Conservation (phyloP, 2,888 invertebrate species). For the Polylopha cassiicola region DNA sequence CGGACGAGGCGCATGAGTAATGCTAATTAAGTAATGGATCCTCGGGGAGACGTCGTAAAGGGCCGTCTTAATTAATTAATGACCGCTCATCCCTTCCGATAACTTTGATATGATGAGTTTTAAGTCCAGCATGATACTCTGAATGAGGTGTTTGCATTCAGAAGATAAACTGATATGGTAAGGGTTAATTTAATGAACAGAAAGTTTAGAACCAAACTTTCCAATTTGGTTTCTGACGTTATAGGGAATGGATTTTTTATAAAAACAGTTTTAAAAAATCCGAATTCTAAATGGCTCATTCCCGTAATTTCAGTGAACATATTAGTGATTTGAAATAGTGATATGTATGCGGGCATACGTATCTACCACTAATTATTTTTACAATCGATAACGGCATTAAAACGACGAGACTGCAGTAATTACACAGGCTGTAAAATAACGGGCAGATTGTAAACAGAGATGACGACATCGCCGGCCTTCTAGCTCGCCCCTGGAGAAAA, state of each 20-base stretch:
- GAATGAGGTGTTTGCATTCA: slow-evolving; percentile 4
- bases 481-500: no score
- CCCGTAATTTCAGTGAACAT: not conserved
- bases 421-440: slow-evolving; percentile 34
- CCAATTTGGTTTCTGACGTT: no score
- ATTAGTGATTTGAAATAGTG: no score
- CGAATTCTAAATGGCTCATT: no score
- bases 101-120: slow-evolving; percentile 52
- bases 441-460: slow-evolving; percentile 35
- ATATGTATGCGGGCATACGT: no score
- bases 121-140: slow-evolving; percentile 30
- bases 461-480: slow-evolving; percentile 12
- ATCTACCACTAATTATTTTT: no score
- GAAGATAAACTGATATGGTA: slow-evolving; percentile 10
- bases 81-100: slow-evolving; percentile 61
- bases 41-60: slow-evolving; percentile 61
- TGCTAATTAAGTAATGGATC: slow-evolving; percentile 73
- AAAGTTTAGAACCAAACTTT: no score
- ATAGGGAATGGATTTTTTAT: no score
- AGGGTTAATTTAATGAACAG: slow-evolving; percentile 1
- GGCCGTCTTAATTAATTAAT: slow-evolving; percentile 73
- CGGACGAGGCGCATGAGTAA: slow-evolving; percentile 49
- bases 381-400: no score
- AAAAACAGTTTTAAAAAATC: no score
- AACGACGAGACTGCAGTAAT: slow-evolving; percentile 32